A percentile compares a stretch with the other conserved stretches of the same genome.
These are phyloP conservation scores for Agonopterix arenella DNA, from an alignment of 2,888 invertebrate genomes.

Conservation along the genomic window DNA sequence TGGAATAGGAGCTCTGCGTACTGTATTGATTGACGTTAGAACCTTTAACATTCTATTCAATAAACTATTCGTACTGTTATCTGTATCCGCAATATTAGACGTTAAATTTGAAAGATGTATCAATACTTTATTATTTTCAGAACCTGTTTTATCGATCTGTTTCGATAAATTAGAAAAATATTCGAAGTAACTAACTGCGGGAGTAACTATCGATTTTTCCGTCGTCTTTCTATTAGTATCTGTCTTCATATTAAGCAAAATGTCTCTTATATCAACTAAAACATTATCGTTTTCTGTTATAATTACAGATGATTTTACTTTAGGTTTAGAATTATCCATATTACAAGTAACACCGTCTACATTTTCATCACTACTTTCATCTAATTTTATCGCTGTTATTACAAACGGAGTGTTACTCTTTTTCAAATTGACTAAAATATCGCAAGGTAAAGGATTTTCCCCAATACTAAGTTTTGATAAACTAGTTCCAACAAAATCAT, in stretches of 20 bases:
- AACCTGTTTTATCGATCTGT: constrained; percentile 2
- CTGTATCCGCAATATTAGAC: neutral
- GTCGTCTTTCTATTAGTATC: neutral
- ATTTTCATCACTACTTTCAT: constrained; percentile 29
- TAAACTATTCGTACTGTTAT: constrained; percentile 17
- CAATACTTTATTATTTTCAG: neutral
- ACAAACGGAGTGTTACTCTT: constrained; percentile 17
- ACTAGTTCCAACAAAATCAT: constrained; percentile 34
- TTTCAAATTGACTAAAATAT: constrained; percentile 30
- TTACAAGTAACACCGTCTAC: constrained; percentile 31
- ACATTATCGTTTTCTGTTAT: constrained; percentile 10
- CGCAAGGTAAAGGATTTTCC: constrained; percentile 48
- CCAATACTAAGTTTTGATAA: constrained; percentile 46
- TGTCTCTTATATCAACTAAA: constrained; percentile 23
- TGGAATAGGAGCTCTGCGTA: constrained; percentile 6
- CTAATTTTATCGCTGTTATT: constrained; percentile 30
- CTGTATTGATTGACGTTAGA: constrained; percentile 8
- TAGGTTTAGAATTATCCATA: constrained; percentile 2
- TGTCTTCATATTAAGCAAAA: constrained; percentile 11
- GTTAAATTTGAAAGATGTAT: neutral
- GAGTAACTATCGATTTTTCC: neutral
- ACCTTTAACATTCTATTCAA: constrained; percentile 21
- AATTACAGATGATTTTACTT: neutral
- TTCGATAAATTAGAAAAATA: neutral
- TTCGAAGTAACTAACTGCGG: neutral